A percentile compares a stretch with the other conserved stretches of the same genome.
Conservation (phyloP, 2,113 vertebrate genomes). For the Prionailurus viverrinus region DNA sequence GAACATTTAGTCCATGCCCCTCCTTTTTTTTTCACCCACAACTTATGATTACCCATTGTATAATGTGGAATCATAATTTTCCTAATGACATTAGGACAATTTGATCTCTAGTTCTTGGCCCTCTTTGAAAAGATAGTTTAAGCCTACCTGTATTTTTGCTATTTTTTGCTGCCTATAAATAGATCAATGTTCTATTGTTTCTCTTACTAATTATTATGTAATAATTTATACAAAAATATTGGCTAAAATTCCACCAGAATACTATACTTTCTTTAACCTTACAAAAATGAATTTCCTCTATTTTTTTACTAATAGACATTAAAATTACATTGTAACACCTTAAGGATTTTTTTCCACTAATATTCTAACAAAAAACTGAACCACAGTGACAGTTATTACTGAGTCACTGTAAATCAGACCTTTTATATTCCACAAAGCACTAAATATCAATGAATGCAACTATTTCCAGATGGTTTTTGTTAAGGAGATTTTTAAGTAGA, state of each 20-base stretch:
- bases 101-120: slow-evolving; percentile 29
- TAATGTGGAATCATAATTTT: slow-evolving; percentile 47
- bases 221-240: slow-evolving; percentile 16
- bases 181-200: slow-evolving; percentile 42
- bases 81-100: slow-evolving; percentile 32
- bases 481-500: slow-evolving; percentile 47
- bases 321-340: slow-evolving; percentile 31
- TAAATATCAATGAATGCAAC: slow-evolving; percentile 28
- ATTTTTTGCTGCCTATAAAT: slow-evolving; percentile 53
- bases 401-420: not conserved
- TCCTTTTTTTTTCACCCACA: not conserved
- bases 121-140: slow-evolving; percentile 57
- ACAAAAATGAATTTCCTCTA: slow-evolving; percentile 49
- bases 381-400: not conserved
- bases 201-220: slow-evolving; percentile 39
- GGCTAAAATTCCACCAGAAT: slow-evolving; percentile 24
- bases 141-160: slow-evolving; percentile 14
- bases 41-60: not conserved
- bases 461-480: not conserved
- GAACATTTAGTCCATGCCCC: not conserved
- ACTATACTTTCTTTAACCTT: slow-evolving; percentile 28
- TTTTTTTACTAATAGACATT: not conserved
- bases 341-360: not conserved
- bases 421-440: not conserved
- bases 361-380: slow-evolving; percentile 29